Evolutionary conservation across 2,113 vertebrate species (phyloP), one percentile per base, ranked within the genome.

Genomic region (Neogobius melanostomus): DNA sequence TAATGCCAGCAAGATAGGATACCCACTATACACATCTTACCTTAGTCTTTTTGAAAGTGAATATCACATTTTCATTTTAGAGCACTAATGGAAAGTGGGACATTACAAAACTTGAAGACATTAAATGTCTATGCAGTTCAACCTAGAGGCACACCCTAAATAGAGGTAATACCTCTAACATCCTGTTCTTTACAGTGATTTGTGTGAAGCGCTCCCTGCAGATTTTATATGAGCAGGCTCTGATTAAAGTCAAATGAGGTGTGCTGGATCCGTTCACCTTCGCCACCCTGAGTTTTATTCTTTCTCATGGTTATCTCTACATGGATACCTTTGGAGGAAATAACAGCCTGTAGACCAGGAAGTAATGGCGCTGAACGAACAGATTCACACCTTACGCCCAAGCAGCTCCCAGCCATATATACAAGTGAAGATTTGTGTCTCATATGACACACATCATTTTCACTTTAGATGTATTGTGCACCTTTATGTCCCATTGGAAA

Each of bases 181-280:
- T 8, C n/a, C n/a, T 51, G 15, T 59, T 28, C 11, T 12, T 59
- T 42, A 42, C 5, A 59, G 56, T 59, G 56, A 59, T 59, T 59
- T 14, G n/a, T 17, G 52, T 17, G 4, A 17, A 17, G 52, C 52
- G 6, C n/a, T 17, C 7, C 46, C 7, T 17, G 16, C 17, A 16
- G 15, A 53, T 8, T 15, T 16, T 9, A 53, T 53, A 7, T 16
- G 52, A 17, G 4, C 9, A 8, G 5, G 54, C 36, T 42, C 56
- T 42, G 28, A 59, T 59, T 59, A 42, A 42, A 59, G 56, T 59
- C 28, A 59, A 59, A 59, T 59, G 56, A 42, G 56, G 56, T 12
- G 54, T 36, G 56, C 12, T 59, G 28, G 28, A 59, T 59, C 36
- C 28, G 56, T 42, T 59, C 28, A 59, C 28, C 28, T 15, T 12